Percentiles rank a stretch among this genome's conserved stretches.
Conservation (phyloP, 2,113 vertebrate genomes). For the Rutilus rutilus region DNA sequence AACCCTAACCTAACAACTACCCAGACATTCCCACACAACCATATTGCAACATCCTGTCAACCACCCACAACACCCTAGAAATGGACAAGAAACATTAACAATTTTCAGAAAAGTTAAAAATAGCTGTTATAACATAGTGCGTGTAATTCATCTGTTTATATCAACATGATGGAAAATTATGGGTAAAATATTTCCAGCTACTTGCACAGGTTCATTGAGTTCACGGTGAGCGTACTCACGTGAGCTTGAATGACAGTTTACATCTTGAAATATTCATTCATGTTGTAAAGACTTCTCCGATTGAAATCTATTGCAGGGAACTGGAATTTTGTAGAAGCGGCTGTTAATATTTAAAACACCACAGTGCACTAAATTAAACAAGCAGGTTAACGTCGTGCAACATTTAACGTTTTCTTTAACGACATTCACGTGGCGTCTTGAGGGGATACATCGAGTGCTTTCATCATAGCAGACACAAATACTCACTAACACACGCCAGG, state of each 20-base stretch:
- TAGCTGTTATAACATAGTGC: no score
- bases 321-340: conserved; percentile 60
- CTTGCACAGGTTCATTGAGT: neutral
- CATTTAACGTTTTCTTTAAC: conserved; percentile 70
- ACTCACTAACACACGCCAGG: neutral
- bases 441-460: conserved; percentile 63
- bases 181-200: neutral
- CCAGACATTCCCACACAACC: neutral
- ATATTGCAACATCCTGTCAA: no score
- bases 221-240: neutral
- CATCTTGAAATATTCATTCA: conserved; percentile 59
- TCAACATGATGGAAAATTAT: neutral
- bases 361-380: conserved; percentile 73
- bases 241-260: conserved; percentile 36
- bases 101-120: no score
- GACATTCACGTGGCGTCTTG: conserved; percentile 70
- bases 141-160: neutral
- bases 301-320: conserved; percentile 62
- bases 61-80: no score
- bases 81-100: no score
- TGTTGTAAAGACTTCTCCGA: conserved; percentile 55
- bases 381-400: conserved; percentile 71
- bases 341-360: conserved; percentile 68
- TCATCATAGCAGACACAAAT: conserved; percentile 67
- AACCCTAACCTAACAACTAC: neutral